Conservation (phyloP, 2,113 vertebrate genomes). For the Ploceus nigricollis region DNA sequence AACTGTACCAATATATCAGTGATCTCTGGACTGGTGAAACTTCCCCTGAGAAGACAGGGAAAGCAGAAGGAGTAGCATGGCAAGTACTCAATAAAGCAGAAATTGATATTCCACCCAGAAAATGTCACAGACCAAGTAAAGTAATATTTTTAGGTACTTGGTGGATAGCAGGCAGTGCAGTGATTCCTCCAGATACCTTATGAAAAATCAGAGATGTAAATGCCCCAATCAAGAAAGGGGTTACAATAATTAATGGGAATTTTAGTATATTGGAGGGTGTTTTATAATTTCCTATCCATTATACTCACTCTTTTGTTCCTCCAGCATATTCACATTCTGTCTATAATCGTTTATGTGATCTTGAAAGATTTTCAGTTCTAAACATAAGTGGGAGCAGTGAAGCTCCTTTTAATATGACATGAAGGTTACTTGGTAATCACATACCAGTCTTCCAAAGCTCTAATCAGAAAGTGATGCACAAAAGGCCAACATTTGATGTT, state of each 20-base stretch:
- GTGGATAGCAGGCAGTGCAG: neutral
- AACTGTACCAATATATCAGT: neutral
- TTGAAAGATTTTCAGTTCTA: constrained; percentile 4
- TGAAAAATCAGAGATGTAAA: neutral
- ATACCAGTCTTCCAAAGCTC: neutral
- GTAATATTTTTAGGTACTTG: neutral
- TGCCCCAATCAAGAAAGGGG: neutral
- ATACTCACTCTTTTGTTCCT: neutral
- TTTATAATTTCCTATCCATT: neutral
- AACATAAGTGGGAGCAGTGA: neutral
- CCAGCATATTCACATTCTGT: neutral
- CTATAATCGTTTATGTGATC: neutral
- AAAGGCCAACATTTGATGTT: neutral
- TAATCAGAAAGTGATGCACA: neutral
- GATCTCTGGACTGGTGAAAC: neutral
- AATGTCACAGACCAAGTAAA: neutral
- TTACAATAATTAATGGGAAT: neutral
- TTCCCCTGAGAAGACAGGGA: neutral
- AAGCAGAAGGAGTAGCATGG: neutral
- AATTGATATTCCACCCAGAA: neutral
- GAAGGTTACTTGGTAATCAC: neutral
- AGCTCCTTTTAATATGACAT: neutral
- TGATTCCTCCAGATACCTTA: neutral
- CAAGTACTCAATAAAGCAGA: neutral
- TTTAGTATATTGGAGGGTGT: neutral